Conservation (phyloP, 2,797 vertebrate genomes). For the Peromyscus nudipes region DNA sequence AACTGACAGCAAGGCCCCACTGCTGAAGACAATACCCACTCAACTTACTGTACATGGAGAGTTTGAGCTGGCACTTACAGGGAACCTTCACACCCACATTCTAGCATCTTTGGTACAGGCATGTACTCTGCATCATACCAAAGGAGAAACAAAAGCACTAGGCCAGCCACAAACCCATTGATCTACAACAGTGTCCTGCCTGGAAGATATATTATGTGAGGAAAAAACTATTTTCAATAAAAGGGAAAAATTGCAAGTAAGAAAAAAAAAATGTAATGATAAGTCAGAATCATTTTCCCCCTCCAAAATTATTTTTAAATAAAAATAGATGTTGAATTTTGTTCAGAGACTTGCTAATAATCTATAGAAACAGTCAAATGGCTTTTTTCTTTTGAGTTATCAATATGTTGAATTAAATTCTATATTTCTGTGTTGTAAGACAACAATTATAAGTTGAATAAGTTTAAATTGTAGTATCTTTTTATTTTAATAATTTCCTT, state of each 20-base stretch:
- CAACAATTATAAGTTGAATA: background rate
- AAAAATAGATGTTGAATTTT: slow-evolving; percentile 14
- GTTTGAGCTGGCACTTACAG: too few relatives aligned
- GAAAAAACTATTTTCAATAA: background rate
- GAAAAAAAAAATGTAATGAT: background rate
- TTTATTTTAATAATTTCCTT: background rate
- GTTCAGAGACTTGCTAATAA: slow-evolving; percentile 13
- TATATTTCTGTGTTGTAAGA: background rate
- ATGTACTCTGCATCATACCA: too few relatives aligned
- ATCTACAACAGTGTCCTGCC: too few relatives aligned
- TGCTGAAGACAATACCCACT: too few relatives aligned
- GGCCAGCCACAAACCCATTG: too few relatives aligned
- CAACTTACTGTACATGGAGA: too few relatives aligned
- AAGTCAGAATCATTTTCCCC: background rate
- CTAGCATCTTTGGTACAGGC: too few relatives aligned
- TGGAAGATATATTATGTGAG: background rate
- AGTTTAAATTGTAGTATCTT: background rate
- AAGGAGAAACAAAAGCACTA: too few relatives aligned
- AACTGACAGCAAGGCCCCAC: too few relatives aligned
- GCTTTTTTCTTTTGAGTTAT: slow-evolving; percentile 8
- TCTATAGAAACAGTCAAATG: background rate
- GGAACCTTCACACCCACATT: too few relatives aligned
- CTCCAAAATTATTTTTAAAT: background rate
- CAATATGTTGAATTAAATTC: slow-evolving; percentile 32
- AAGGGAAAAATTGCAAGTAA: background rate